Evolutionary conservation across 2,113 vertebrate genomes (phyloP).

Genomic region (Grantiella picta): DNA sequence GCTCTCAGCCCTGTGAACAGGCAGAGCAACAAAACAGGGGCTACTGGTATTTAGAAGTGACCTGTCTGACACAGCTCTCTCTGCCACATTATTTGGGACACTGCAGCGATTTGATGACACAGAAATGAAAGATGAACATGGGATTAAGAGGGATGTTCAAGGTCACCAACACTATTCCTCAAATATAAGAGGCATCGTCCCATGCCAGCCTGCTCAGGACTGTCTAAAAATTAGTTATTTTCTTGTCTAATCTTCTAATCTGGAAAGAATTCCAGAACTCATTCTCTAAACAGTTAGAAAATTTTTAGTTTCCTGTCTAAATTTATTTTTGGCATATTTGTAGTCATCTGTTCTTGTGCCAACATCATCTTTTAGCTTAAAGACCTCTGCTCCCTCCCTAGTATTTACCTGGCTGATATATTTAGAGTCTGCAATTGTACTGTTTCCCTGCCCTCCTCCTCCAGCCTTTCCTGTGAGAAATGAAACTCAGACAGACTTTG

Average conservation of each 20-base stretch:
- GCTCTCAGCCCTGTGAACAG: background rate
- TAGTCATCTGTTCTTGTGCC: conserved; percentile 1
- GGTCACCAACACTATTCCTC: background rate
- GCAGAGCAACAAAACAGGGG: background rate
- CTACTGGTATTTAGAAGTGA: background rate
- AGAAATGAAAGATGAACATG: background rate
- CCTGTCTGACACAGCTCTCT: conserved; percentile 3
- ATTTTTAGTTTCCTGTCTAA: background rate
- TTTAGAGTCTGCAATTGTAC: background rate
- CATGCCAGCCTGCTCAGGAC: background rate
- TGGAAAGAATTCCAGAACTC: background rate
- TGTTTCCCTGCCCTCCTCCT: background rate
- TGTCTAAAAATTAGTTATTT: background rate
- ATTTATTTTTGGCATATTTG: conserved; percentile 17
- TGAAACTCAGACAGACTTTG: background rate
- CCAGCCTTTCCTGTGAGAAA: background rate
- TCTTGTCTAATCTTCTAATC: background rate
- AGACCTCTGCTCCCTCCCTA: conserved; percentile 6
- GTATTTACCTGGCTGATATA: conserved; percentile 29
- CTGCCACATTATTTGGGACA: background rate
- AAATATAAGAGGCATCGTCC: background rate
- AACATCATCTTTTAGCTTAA: conserved; percentile 15
- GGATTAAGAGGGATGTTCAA: conserved; percentile 24
- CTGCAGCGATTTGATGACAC: background rate
- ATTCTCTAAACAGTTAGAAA: background rate